Conservation (phyloP, 1,140 invertebrate genomes). For the Macrobrachium rosenbergii region DNA sequence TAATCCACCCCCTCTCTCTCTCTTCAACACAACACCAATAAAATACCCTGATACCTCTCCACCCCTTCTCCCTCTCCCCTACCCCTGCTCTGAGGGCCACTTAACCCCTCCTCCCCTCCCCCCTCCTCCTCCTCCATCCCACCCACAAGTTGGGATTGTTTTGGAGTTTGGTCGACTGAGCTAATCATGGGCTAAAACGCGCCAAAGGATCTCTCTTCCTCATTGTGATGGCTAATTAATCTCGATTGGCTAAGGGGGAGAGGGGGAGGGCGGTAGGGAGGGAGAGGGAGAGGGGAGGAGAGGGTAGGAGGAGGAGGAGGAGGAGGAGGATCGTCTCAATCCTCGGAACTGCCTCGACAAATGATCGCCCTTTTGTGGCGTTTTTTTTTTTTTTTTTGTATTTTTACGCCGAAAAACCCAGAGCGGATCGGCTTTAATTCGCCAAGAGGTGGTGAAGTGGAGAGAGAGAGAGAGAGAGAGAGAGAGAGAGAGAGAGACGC, state of each 20-base stretch:
- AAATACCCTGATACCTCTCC: no score
- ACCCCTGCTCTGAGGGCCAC: no score
- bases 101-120: no score
- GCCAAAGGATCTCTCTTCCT: neutral
- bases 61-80: no score
- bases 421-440: no score
- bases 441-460: neutral
- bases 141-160: neutral
- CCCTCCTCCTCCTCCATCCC: no score
- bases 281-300: neutral
- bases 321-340: neutral
- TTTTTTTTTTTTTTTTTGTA: no score
- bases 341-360: no score
- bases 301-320: neutral
- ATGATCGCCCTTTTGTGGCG: no score
- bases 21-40: no score
- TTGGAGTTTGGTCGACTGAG: neutral
- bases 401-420: no score
- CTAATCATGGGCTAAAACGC: neutral
- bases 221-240: neutral
- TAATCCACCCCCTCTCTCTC: no score
- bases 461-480: constrained; percentile 4
- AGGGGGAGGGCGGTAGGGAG: neutral
- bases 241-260: neutral
- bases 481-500: constrained; percentile 7